Percentiles rank a stretch among this genome's conserved stretches.
Evolutionary conservation across 2,888 invertebrate genomes (phyloP).

Genomic region (Idaea straminata): DNA sequence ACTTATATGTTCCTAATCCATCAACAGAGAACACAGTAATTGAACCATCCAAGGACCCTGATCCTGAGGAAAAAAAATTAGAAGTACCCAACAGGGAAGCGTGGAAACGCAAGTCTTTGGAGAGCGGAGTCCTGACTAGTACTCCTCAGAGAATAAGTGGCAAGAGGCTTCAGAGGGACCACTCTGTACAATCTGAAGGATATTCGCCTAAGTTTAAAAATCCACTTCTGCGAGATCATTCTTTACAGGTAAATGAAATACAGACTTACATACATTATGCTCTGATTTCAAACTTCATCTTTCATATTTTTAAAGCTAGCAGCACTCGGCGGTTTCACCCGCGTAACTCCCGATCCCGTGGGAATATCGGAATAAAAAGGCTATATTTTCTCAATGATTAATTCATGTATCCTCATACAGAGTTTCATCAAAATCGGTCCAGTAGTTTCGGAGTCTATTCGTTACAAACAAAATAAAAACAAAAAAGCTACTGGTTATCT

Average conservation of each 20-base stretch:
- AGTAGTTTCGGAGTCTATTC: no score
- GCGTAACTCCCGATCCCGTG: no score
- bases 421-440: no score
- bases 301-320: no score
- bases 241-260: slow-evolving; percentile 61
- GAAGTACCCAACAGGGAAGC: slow-evolving; percentile 59
- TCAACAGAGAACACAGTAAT: slow-evolving; percentile 59
- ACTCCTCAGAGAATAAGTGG: slow-evolving; percentile 47
- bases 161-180: slow-evolving; percentile 65
- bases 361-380: no score
- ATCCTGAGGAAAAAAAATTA: slow-evolving; percentile 40
- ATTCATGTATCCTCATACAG: no score
- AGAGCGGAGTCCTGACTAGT: slow-evolving; percentile 56
- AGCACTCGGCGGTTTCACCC: no score
- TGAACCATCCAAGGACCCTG: slow-evolving; percentile 42
- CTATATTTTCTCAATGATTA: no score
- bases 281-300: no score
- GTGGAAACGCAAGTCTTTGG: slow-evolving; percentile 66
- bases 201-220: slow-evolving; percentile 67
- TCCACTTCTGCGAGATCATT: slow-evolving; percentile 71
- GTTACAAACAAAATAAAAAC: no score
- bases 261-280: background rate
- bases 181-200: slow-evolving; percentile 73
- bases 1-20: background rate
- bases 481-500: no score